Conservation (phyloP, 1,140 invertebrate species). For the Prorops nasuta region DNA sequence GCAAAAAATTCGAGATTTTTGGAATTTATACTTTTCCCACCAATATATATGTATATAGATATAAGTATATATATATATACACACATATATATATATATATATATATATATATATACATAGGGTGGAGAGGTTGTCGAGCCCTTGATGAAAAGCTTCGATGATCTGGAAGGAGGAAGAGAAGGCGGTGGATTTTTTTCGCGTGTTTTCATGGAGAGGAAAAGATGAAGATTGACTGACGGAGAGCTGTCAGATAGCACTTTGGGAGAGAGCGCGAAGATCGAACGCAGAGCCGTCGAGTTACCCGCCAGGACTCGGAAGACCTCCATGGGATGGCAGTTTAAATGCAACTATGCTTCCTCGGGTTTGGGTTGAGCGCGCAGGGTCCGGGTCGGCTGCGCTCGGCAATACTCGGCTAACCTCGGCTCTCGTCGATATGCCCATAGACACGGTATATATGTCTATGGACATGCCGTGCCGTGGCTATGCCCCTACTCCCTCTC, state of each 20-base stretch:
- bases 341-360: constrained; percentile 49
- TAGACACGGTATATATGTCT: constrained; percentile 46
- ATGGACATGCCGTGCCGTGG: constrained; percentile 43
- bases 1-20: too few relatives aligned
- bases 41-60: too few relatives aligned
- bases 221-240: too few relatives aligned
- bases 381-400: constrained; percentile 41
- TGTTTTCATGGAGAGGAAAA: too few relatives aligned
- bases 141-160: too few relatives aligned
- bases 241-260: not conserved
- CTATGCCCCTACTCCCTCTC: constrained; percentile 1
- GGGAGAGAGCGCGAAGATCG: not conserved
- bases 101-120: too few relatives aligned
- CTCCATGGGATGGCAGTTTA: constrained; percentile 43
- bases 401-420: constrained; percentile 36
- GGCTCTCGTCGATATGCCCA: constrained; percentile 51
- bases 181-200: too few relatives aligned
- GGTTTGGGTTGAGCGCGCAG: constrained; percentile 44
- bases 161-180: too few relatives aligned
- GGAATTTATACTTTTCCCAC: too few relatives aligned
- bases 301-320: constrained; percentile 33
- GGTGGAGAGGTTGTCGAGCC: too few relatives aligned
- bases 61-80: too few relatives aligned
- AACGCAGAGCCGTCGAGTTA: constrained; percentile 13
- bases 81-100: too few relatives aligned